Percentiles rank a stretch among this genome's conserved stretches.
phyloP scores from a whole-genome alignment of 2,797 vertebrate genomes.

The Silurus aristotelis region DNA sequence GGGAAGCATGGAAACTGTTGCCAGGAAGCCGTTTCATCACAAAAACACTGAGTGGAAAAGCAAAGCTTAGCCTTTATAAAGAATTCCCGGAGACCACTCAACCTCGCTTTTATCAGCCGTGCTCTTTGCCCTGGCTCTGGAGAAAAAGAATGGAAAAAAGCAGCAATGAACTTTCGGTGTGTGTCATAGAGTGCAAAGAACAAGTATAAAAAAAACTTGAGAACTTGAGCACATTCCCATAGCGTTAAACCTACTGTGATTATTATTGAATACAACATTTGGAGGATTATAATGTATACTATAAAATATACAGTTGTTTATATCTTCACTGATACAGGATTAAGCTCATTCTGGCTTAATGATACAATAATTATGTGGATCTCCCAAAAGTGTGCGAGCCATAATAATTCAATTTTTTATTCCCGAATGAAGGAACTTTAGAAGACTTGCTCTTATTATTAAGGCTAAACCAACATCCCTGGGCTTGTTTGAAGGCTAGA shows the following conservation, averaged over 20 bases:
- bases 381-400: neutral
- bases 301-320: too few relatives aligned
- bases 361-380: neutral
- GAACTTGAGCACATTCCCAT: too few relatives aligned
- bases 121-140: constrained; percentile 32
- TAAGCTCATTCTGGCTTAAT: neutral
- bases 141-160: constrained; percentile 21
- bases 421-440: neutral
- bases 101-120: constrained; percentile 32
- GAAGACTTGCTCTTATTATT: neutral
- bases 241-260: too few relatives aligned
- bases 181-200: neutral
- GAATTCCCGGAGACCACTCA: constrained; percentile 6
- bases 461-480: neutral
- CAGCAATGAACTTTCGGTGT: neutral
- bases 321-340: too few relatives aligned
- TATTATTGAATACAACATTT: too few relatives aligned
- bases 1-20: constrained; percentile 12
- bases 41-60: constrained; percentile 33
- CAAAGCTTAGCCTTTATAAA: constrained; percentile 30
- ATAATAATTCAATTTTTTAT: neutral
- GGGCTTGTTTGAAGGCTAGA: constrained; percentile 17
- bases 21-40: constrained; percentile 31
- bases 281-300: too few relatives aligned
- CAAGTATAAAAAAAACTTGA: neutral